Percentiles rank a stretch among this genome's conserved stretches.
These are phyloP conservation scores for Laticauda colubrina DNA, from an alignment of 2,113 vertebrate species.

Conservation along the genomic window DNA sequence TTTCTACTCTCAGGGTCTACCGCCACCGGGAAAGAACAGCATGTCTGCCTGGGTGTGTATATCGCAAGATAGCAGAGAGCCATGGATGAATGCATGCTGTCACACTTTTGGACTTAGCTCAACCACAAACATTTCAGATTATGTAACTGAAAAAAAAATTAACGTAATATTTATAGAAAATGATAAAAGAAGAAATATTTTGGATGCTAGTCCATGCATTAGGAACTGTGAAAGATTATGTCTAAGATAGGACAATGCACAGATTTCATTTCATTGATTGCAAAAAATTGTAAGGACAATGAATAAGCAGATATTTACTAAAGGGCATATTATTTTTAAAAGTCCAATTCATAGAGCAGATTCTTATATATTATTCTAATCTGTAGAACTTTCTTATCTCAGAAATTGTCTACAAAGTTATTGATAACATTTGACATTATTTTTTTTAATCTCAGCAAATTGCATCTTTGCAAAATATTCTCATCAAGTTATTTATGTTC, in stretches of 20 bases:
- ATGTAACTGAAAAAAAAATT: not conserved
- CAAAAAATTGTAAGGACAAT: not conserved
- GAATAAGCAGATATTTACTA: not conserved
- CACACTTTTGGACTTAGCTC: not conserved
- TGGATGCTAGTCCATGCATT: not conserved
- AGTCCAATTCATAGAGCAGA: not conserved
- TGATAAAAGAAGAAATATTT: not conserved
- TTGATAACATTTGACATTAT: not conserved
- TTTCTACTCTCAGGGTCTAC: not conserved
- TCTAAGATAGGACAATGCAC: not conserved
- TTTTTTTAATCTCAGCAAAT: not conserved
- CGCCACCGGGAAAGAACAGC: not conserved
- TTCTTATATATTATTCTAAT: not conserved
- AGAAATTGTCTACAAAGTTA: not conserved
- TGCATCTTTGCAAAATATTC: not conserved
- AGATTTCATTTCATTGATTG: not conserved
- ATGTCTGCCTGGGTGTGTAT: not conserved
- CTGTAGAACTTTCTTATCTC: not conserved
- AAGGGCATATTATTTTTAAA: not conserved
- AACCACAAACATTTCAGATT: not conserved
- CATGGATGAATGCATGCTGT: not conserved
- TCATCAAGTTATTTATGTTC: not conserved
- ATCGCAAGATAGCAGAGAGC: not conserved
- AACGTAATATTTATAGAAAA: not conserved
- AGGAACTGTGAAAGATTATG: not conserved